These are phyloP conservation scores for Syngnathus acus DNA, from an alignment of 2,797 vertebrate genomes.

Conservation along the genomic window DNA sequence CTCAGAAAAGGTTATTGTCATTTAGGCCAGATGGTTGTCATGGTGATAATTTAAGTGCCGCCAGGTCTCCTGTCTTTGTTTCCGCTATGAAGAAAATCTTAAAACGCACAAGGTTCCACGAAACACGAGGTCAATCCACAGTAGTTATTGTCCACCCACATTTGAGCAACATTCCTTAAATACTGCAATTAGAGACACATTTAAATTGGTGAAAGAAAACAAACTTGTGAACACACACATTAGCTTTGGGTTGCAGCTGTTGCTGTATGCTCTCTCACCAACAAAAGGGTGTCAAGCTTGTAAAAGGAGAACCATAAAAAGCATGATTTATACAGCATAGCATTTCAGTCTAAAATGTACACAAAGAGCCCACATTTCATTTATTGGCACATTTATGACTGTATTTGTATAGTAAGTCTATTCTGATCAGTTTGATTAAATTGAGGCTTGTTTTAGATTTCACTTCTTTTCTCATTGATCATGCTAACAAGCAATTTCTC, in stretches of 20 bases:
- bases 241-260: constrained; percentile 56
- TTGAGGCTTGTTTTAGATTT: too few species aligned
- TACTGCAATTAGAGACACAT: constrained; percentile 41
- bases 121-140: constrained; percentile 35
- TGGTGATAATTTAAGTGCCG: too few species aligned
- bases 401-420: too few species aligned
- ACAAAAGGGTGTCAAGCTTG: constrained; percentile 57
- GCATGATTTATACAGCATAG: constrained; percentile 1
- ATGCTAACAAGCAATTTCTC: too few species aligned
- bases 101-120: background rate
- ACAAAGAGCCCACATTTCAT: background rate
- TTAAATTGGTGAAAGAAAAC: constrained; percentile 34
- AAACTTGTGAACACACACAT: constrained; percentile 16
- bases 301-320: constrained; percentile 14
- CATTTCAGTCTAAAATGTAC: background rate
- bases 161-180: constrained; percentile 47
- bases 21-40: too few species aligned
- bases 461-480: too few species aligned
- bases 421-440: too few species aligned
- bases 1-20: too few species aligned
- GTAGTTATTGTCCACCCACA: constrained; percentile 34
- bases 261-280: constrained; percentile 46
- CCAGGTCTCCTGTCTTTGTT: background rate
- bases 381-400: background rate
- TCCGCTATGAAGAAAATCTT: background rate